Evolutionary conservation across 2,888 invertebrate species (phyloP).

Genomic region (Willowsia nigromaculata): DNA sequence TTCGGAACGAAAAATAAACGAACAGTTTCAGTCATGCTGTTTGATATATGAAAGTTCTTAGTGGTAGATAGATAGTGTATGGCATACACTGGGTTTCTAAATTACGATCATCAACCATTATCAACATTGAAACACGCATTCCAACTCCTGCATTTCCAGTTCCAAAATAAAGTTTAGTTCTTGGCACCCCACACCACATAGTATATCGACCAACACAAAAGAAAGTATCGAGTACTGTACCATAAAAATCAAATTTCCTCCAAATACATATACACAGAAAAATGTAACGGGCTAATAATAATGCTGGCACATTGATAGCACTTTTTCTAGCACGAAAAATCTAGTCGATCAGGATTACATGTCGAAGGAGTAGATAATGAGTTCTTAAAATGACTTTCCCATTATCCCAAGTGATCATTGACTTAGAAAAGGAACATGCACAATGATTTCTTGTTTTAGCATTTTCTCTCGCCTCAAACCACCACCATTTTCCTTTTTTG

Average conservation of each 20-base stretch:
- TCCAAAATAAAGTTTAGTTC: background rate
- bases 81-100: background rate
- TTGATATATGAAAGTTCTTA: background rate
- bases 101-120: background rate
- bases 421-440: background rate
- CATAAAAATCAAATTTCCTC: background rate
- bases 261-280: background rate
- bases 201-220: background rate
- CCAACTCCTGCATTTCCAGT: background rate
- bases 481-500: background rate
- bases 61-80: background rate
- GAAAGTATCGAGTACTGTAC: background rate
- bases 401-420: slow-evolving; percentile 5
- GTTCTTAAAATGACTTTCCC: background rate
- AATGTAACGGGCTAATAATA: background rate
- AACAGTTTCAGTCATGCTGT: background rate
- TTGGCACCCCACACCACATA: background rate
- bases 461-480: background rate
- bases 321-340: background rate
- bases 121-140: background rate
- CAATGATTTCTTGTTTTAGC: background rate
- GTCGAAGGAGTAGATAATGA: background rate
- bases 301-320: background rate
- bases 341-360: background rate
- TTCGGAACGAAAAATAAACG: background rate